Evolutionary conservation across 2,113 vertebrate genomes (phyloP), one percentile per base, ranked within the genome.

Genomic region (Thymallus thymallus): DNA sequence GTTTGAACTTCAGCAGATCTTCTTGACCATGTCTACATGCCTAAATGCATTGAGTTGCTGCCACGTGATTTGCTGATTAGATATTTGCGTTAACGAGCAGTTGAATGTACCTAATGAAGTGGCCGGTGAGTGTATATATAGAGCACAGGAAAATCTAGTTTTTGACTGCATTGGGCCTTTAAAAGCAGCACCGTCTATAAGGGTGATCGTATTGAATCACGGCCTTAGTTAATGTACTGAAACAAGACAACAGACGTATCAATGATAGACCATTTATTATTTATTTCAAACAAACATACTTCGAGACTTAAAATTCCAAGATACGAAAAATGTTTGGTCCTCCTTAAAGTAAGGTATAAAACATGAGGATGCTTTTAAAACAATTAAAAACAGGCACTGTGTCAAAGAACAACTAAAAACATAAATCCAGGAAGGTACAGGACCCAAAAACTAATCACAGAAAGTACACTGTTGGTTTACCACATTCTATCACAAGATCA

Each of bases 251-350:
- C 20, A 60, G 69, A 22, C 30, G 35, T 41, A 41, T 41, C 35
- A 41, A 41, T 41, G 35, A 76, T 29, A 76, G 41, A 51, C 6
- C 41, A 80, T 80, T 76, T 79, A 51, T 75, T 72, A 69, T 41
- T 71, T 74, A 71, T 77, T 56, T 45, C 16, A 68, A 41, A 41
- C 9, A 70, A n/a, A 61, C 61, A 66, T 71, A 70, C 26, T 72
- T 77, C 46, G 48, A 71, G 16, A 62, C 29, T 66, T 32, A 71
- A 79, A 61, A 22, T 71, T 77, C 23, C 35, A 23, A 65, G 9
- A 65, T 46, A 60, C 3, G 45, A 26, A 61, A 26, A 26, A 30
- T n/a, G 55, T 45, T 32, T 51, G 45, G 55, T 75, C 51, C 61
- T 29, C 60, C 22, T 2, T 12, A 62, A 24, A 22, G 10, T 35